phyloP scores from a whole-genome alignment of 2,888 invertebrate species.

The Dromius quadrimaculatus region DNA sequence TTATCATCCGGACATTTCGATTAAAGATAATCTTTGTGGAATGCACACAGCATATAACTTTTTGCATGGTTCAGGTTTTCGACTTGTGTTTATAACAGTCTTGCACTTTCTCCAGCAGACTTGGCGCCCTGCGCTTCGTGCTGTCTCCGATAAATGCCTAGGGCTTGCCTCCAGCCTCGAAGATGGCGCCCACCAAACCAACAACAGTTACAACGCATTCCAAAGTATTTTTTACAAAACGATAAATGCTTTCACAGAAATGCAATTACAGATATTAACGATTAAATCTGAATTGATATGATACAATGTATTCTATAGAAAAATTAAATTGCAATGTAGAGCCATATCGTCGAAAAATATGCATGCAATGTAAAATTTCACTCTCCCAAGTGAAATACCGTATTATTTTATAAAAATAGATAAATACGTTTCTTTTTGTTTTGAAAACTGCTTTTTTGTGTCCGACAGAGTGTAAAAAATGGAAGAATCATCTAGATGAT shows the following conservation, averaged over 20 bases:
- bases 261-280: neutral
- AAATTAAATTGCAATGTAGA: too few relatives aligned
- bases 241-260: neutral
- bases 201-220: slow-evolving; percentile 24
- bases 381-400: too few relatives aligned
- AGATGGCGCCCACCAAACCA: slow-evolving; percentile 28
- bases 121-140: slow-evolving; percentile 27
- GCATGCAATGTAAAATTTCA: too few relatives aligned
- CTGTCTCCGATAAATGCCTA: slow-evolving; percentile 16
- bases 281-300: too few relatives aligned
- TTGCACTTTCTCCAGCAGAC: slow-evolving; percentile 36
- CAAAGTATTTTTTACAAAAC: neutral
- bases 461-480: too few relatives aligned
- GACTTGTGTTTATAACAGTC: slow-evolving; percentile 5
- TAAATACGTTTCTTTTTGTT: too few relatives aligned
- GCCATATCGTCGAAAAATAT: too few relatives aligned
- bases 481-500: too few relatives aligned
- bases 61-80: neutral
- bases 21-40: neutral
- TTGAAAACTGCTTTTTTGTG: too few relatives aligned
- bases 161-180: slow-evolving; percentile 21
- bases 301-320: too few relatives aligned
- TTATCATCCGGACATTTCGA: neutral
- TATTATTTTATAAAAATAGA: too few relatives aligned
- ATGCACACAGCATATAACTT: neutral